Conservation (phyloP, 1,140 invertebrate species). For the Plodia interpunctella region DNA sequence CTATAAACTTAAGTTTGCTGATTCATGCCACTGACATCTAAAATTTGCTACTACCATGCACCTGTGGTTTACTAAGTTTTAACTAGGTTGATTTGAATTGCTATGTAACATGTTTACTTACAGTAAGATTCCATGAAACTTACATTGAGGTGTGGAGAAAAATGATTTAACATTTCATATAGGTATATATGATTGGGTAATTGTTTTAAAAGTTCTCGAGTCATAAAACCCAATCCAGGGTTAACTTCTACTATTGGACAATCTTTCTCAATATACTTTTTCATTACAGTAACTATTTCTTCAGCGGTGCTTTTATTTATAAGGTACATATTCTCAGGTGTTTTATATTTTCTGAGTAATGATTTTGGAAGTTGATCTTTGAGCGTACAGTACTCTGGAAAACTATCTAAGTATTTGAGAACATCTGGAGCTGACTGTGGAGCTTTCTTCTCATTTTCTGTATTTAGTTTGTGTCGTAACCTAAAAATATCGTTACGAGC, state of each 20-base stretch:
- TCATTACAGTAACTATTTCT: slow-evolving; percentile 47
- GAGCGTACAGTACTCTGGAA: slow-evolving; percentile 42
- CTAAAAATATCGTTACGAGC: slow-evolving; percentile 20
- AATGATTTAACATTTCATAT: slow-evolving; percentile 68
- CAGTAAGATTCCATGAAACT: slow-evolving; percentile 26
- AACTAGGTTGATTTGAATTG: too few species aligned
- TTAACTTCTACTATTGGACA: slow-evolving; percentile 75
- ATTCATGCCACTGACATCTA: too few species aligned
- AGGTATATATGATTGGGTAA: slow-evolving; percentile 57
- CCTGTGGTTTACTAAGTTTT: too few species aligned
- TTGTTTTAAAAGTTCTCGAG: slow-evolving; percentile 57
- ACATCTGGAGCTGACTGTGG: slow-evolving; percentile 48
- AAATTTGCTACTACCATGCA: too few species aligned
- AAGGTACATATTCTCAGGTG: slow-evolving; percentile 66
- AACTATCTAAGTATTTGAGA: slow-evolving; percentile 49
- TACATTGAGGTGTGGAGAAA: slow-evolving; percentile 45
- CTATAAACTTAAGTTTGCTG: too few species aligned
- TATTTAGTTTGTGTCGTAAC: slow-evolving; percentile 40
- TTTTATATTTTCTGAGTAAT: slow-evolving; percentile 60
- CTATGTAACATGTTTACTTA: too few species aligned
- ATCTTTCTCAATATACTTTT: slow-evolving; percentile 39
- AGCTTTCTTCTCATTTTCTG: slow-evolving; percentile 34
- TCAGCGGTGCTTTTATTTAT: slow-evolving; percentile 66
- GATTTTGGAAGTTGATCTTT: slow-evolving; percentile 45
- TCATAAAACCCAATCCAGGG: slow-evolving; percentile 76